Conservation (phyloP, 2,797 vertebrate genomes). For the Xiphophorus birchmanni region DNA sequence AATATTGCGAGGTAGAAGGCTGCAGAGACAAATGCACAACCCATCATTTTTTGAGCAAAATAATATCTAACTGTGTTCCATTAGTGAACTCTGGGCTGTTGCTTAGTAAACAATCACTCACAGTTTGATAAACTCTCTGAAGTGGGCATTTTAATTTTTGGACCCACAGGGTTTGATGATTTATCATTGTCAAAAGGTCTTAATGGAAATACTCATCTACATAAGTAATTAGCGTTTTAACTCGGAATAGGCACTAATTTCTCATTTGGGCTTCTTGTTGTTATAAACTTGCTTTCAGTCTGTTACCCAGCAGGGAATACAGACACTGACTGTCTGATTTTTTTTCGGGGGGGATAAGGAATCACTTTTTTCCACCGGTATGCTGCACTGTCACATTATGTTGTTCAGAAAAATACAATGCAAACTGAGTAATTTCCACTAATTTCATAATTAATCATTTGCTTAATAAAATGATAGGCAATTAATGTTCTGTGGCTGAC, state of each 20-base stretch:
- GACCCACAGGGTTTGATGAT: constrained; percentile 31
- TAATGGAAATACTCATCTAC: not conserved
- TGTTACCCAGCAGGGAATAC: constrained; percentile 18
- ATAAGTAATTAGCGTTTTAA: constrained; percentile 21
- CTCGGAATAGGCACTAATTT: constrained; percentile 27
- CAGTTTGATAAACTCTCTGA: constrained; percentile 32
- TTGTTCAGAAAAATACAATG: constrained; percentile 7
- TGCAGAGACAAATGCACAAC: constrained; percentile 57
- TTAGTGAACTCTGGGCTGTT: constrained; percentile 54
- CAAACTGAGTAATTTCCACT: not conserved
- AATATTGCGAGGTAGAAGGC: constrained; percentile 15
- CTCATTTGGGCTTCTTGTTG: constrained; percentile 25
- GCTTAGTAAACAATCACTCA: constrained; percentile 53
- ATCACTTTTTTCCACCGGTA: not conserved
- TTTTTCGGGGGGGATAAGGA: not conserved
- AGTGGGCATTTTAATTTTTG: constrained; percentile 49
- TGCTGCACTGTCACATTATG: not conserved
- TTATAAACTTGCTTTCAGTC: constrained; percentile 33
- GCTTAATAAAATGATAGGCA: not conserved
- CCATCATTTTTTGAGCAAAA: constrained; percentile 62
- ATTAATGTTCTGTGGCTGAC: constrained; percentile 9
- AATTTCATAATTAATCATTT: constrained; percentile 5
- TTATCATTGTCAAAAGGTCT: constrained; percentile 29
- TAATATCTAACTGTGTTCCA: constrained; percentile 64
- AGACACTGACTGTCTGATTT: constrained; percentile 15